Evolutionary conservation across 2,888 invertebrate species (phyloP), one percentile per base, ranked within the genome.

Genomic region (Melipona bicolor): DNA sequence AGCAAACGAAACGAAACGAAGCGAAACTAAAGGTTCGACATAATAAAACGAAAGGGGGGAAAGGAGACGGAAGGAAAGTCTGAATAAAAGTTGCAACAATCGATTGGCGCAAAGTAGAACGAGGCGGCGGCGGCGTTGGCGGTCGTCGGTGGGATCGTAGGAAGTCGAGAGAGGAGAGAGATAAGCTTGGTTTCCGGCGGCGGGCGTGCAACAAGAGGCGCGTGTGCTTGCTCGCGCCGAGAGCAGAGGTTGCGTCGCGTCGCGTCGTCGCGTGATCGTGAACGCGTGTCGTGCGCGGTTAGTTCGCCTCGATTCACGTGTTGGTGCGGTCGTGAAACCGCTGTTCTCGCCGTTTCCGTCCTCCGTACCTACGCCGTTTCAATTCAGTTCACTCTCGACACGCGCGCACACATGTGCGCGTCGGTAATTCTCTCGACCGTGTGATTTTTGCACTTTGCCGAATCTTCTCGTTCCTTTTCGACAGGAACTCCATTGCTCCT

Each of bases 241-340:
- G 43, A 43, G 43, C 52, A 64, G 68, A 73, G 78, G 71, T 79
- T 36, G 82, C 86, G 89, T 81, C 85, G 89, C 81, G 83, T 56
- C 83, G 87, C 81, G 77, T 72, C 87, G 84, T 83, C 85, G 85
- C 81, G 86, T 89, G 89, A 84, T 81, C 76, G 74, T 59, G 65
- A 82, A 81, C 78, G 83, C 85, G 70, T 77, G 80, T 79, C 78
- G 76, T 70, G 69, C 74, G 83, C 81, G 61, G 24, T 88, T 90
- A 89, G 89, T 90, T 79, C 80, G 81, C 79, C 78, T 87, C 84
- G 89, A 82, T 79, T 90, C 90, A 89, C 89, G 87, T 90, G 87
- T 79, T 79, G 81, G 88, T 74, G 76, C 84, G 84, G 84, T 78
- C 75, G 82, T 36, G 82, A 67, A 62, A 36, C 75, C 43, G 9